phyloP scores from a whole-genome alignment of 2,797 vertebrate genomes.

The Poecile montanus region DNA sequence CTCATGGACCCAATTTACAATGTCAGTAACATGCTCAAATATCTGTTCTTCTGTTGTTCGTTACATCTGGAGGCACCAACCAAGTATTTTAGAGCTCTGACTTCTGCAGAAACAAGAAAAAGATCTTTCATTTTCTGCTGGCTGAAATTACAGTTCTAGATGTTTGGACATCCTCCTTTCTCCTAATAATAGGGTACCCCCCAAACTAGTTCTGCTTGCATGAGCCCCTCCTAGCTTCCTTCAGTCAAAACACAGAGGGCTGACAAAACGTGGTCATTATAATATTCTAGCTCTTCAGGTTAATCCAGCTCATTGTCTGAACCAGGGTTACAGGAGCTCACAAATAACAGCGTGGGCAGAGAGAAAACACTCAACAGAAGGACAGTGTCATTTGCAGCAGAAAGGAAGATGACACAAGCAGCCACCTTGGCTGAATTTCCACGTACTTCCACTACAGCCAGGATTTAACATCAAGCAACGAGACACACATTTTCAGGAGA shows the following conservation, averaged over 20 bases:
- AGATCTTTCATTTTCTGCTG: neutral
- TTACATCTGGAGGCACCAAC: neutral
- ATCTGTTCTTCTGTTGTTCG: neutral
- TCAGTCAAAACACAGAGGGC: neutral
- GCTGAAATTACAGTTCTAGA: neutral
- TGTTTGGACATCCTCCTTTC: neutral
- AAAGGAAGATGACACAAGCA: neutral
- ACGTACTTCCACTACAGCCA: neutral
- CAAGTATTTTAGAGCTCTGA: neutral
- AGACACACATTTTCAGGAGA: neutral
- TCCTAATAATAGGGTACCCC: neutral
- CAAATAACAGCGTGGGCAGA: neutral
- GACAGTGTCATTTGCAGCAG: neutral
- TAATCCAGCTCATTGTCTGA: neutral
- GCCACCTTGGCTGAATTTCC: accelerated
- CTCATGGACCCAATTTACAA: neutral
- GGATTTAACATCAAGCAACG: neutral
- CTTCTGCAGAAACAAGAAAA: neutral
- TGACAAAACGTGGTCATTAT: neutral
- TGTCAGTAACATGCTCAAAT: neutral
- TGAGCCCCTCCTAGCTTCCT: neutral
- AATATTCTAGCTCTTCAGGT: neutral
- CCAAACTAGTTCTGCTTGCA: neutral
- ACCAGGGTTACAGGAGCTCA: neutral
- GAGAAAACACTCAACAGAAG: accelerated